Conservation (phyloP, 1,140 invertebrate species). For the Anadara kagoshimensis region DNA sequence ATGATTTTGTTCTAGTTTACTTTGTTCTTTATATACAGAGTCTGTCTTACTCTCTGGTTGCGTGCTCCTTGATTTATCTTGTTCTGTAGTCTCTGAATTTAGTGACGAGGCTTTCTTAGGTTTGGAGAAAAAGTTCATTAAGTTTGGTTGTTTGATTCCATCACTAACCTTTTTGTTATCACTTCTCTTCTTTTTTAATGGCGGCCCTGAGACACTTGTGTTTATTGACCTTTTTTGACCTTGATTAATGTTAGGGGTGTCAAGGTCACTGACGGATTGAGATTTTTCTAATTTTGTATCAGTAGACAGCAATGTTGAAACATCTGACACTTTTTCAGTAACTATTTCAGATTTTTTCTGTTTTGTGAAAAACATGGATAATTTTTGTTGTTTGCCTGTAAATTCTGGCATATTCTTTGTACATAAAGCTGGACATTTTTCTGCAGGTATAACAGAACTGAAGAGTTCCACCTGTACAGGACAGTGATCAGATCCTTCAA, state of each 20-base stretch:
- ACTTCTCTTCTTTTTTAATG: constrained; percentile 27
- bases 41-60: not conserved
- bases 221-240: not conserved
- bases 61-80: not conserved
- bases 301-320: too few species aligned
- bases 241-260: not conserved
- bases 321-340: too few species aligned
- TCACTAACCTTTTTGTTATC: constrained; percentile 11
- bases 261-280: too few species aligned
- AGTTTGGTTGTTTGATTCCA: constrained; percentile 41
- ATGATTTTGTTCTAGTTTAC: too few species aligned
- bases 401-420: constrained; percentile 77
- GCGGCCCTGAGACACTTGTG: not conserved
- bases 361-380: constrained; percentile 73
- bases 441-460: constrained; percentile 56
- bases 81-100: not conserved
- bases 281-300: too few species aligned
- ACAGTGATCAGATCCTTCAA: constrained; percentile 79
- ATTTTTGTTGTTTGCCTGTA: constrained; percentile 75
- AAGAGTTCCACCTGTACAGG: constrained; percentile 74
- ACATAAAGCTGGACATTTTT: constrained; percentile 72
- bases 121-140: constrained; percentile 51
- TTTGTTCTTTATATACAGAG: not conserved
- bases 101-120: not conserved
- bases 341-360: not conserved